phyloP scores from a whole-genome alignment of 2,113 vertebrate species.

The Neoarius graeffei region DNA sequence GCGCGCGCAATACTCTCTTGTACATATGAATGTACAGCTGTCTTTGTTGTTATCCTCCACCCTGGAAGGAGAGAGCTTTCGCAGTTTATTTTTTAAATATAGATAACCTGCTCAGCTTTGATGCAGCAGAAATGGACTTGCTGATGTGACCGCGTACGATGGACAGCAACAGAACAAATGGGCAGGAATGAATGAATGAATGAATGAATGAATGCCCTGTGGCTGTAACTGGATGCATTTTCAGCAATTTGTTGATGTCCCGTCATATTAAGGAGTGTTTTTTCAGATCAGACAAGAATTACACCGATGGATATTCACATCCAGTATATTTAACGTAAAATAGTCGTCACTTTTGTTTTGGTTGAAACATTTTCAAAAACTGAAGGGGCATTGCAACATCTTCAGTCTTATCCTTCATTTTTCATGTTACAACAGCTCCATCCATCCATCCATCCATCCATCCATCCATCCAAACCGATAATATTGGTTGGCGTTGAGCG shows the following conservation, averaged over 20 bases:
- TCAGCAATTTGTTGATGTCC: background rate
- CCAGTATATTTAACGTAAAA: background rate
- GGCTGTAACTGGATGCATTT: slow-evolving; percentile 14
- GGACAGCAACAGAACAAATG: background rate
- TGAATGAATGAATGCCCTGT: background rate
- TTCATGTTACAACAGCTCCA: background rate
- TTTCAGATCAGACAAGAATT: background rate
- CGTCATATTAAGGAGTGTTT: background rate
- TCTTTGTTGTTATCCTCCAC: slow-evolving; percentile 42
- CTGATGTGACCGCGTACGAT: slow-evolving; percentile 46
- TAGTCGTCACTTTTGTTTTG: background rate
- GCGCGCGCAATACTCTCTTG: background rate
- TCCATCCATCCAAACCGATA: no score
- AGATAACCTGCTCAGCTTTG: slow-evolving; percentile 59
- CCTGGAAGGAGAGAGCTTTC: slow-evolving; percentile 29
- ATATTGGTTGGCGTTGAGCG: no score
- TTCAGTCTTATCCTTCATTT: background rate
- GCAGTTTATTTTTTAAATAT: slow-evolving; percentile 61
- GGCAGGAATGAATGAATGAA: background rate
- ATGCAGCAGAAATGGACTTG: slow-evolving; percentile 67
- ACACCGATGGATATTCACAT: background rate
- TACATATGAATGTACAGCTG: background rate
- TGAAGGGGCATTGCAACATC: background rate
- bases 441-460: no score
- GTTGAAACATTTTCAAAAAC: background rate